Percentiles rank a stretch among this genome's conserved stretches.
Evolutionary conservation across 2,888 invertebrate species (phyloP).

Genomic region (Acronicta leporina): DNA sequence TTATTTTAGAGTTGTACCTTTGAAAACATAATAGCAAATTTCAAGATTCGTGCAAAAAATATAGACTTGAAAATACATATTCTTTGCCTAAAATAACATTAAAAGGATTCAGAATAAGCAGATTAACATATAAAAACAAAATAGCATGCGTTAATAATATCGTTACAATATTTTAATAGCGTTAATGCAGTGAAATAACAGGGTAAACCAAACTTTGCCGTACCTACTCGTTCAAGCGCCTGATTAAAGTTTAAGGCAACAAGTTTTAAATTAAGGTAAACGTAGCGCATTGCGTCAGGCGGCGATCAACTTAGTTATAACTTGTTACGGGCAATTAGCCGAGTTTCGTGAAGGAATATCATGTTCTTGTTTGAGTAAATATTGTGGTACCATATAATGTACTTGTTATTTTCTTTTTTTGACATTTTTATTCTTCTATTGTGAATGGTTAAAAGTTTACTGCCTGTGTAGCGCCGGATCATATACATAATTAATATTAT

Average conservation of each 20-base stretch:
- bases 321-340: constrained; percentile 36
- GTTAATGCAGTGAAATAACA: constrained; percentile 20
- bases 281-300: constrained; percentile 47
- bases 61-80: background rate
- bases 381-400: background rate
- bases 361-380: constrained; percentile 3
- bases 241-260: constrained; percentile 58
- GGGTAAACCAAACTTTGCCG: constrained; percentile 23
- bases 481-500: too few species aligned
- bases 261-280: constrained; percentile 53
- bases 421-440: background rate
- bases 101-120: background rate
- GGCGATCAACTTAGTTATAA: constrained; percentile 53
- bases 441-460: too few species aligned
- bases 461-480: too few species aligned
- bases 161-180: constrained; percentile 16
- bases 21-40: constrained; percentile 16
- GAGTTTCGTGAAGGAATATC: constrained; percentile 18
- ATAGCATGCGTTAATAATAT: background rate
- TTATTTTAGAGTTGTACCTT: background rate
- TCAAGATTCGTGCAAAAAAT: background rate
- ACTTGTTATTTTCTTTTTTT: background rate
- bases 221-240: constrained; percentile 52
- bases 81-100: background rate
- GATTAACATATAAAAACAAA: constrained; percentile 10